phyloP scores from a whole-genome alignment of 2,113 vertebrate species.

The Copsychus sechellarum region DNA sequence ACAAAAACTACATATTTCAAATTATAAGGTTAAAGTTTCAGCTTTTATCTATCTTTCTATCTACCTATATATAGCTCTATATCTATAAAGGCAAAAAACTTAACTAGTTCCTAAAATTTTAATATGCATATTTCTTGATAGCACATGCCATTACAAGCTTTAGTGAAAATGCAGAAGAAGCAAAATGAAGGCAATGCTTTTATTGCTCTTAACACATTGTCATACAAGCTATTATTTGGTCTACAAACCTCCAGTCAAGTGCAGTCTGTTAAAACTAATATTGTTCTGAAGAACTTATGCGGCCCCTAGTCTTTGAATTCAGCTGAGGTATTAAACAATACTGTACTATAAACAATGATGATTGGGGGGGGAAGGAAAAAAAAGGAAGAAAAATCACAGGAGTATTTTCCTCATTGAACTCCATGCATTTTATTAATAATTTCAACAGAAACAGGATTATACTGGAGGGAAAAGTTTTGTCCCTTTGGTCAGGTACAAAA shows the following conservation, averaged over 20 bases:
- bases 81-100: neutral
- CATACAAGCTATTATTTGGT: neutral
- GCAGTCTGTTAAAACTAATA: neutral
- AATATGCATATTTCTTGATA: neutral
- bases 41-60: neutral
- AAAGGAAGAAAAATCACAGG: rapidly evolving
- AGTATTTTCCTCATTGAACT: neutral
- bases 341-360: neutral
- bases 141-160: neutral
- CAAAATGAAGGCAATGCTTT: neutral
- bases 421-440: neutral
- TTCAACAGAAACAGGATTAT: neutral
- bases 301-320: neutral
- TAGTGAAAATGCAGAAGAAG: neutral
- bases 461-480: neutral
- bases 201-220: neutral
- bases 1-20: neutral
- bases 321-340: neutral
- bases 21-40: neutral
- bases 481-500: neutral
- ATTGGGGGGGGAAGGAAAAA: rapidly evolving
- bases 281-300: neutral
- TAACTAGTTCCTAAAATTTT: neutral
- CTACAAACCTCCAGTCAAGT: neutral
- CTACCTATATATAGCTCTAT: neutral